phyloP scores from a whole-genome alignment of 2,888 invertebrate genomes.

The Elgonia sp. region DNA sequence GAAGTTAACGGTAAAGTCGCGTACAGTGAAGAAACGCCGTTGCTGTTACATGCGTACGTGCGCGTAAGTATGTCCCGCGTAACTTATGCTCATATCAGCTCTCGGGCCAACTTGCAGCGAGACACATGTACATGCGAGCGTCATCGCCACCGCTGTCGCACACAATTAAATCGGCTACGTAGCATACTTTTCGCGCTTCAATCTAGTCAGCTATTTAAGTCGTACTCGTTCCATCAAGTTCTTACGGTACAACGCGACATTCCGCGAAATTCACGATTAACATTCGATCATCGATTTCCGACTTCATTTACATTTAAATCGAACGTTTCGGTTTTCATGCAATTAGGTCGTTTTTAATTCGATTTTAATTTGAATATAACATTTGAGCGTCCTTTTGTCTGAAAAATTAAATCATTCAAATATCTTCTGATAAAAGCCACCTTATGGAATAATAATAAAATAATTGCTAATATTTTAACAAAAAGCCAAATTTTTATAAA shows the following conservation, averaged over 20 bases:
- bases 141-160: constrained; percentile 54
- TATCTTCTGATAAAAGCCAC: too few species aligned
- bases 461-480: too few species aligned
- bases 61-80: constrained; percentile 77
- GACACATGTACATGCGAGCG: constrained; percentile 50
- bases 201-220: constrained; percentile 59
- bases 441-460: too few species aligned
- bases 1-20: constrained; percentile 85
- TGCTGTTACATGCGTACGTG: constrained; percentile 80
- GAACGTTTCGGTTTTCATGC: constrained; percentile 23
- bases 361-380: too few species aligned
- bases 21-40: constrained; percentile 84
- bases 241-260: constrained; percentile 57
- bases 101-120: constrained; percentile 8
- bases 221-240: constrained; percentile 61
- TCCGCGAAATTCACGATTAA: constrained; percentile 35
- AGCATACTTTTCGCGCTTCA: constrained; percentile 65
- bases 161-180: constrained; percentile 73
- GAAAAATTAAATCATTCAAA: too few species aligned
- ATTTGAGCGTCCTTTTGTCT: too few species aligned
- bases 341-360: not conserved
- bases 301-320: constrained; percentile 16
- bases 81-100: constrained; percentile 70
- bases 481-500: too few species aligned
- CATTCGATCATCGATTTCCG: constrained; percentile 8